A percentile compares a stretch with the other conserved stretches of the same genome.
These are phyloP conservation scores for Sarotherodon lohbergeri DNA, from an alignment of 2,113 vertebrate genomes.

Conservation along the genomic window DNA sequence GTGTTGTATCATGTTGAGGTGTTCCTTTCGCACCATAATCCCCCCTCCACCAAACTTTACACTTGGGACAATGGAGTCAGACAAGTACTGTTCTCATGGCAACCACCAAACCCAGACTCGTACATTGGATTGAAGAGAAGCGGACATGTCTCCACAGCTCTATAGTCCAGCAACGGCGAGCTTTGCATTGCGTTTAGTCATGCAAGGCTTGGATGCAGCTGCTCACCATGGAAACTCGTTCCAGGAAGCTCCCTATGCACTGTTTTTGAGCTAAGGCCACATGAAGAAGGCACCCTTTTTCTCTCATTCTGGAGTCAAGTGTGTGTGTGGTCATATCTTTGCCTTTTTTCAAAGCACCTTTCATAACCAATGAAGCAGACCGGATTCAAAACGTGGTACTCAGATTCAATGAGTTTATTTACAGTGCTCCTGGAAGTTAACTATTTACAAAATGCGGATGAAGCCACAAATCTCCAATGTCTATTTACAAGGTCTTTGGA, in stretches of 20 bases:
- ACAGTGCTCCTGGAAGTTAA: not conserved
- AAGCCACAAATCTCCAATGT: not conserved
- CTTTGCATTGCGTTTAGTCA: not conserved
- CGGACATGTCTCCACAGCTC: not conserved
- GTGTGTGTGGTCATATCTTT: not conserved
- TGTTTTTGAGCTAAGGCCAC: not conserved
- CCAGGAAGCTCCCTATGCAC: not conserved
- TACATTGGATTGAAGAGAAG: not conserved
- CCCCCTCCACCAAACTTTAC: not conserved
- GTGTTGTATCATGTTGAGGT: not conserved
- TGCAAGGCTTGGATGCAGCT: not conserved
- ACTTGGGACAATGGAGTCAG: not conserved
- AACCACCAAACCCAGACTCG: not conserved
- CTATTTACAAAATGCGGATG: not conserved
- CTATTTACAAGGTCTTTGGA: not conserved
- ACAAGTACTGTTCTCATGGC: rapidly evolving
- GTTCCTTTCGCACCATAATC: not conserved
- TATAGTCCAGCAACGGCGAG: rapidly evolving
- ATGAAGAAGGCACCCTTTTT: not conserved
- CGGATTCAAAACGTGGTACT: not conserved
- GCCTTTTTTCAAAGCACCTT: not conserved
- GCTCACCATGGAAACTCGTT: not conserved
- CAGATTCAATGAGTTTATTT: not conserved
- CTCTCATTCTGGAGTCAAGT: not conserved
- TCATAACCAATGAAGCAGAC: not conserved